A percentile compares a stretch with the other conserved stretches of the same genome.
These are phyloP conservation scores for Merops nubicus DNA, from an alignment of 2,113 vertebrate species.

Conservation along the genomic window DNA sequence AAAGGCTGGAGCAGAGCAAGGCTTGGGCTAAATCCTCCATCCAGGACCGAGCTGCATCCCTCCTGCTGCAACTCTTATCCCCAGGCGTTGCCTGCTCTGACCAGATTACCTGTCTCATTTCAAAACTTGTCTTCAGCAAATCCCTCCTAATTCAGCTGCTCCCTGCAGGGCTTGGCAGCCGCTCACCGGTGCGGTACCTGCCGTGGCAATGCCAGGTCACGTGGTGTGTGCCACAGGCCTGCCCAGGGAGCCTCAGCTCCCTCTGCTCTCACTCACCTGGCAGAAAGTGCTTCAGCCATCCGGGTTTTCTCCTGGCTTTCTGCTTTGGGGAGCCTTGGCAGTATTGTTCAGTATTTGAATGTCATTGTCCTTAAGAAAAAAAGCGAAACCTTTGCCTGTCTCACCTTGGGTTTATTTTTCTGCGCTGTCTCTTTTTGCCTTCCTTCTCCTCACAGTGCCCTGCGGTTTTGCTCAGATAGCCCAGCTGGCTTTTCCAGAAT, in stretches of 20 bases:
- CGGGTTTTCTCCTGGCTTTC: background rate
- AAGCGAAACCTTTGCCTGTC: background rate
- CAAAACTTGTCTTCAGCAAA: background rate
- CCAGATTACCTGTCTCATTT: background rate
- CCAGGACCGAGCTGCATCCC: background rate
- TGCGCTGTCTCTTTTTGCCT: background rate
- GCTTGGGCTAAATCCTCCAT: background rate
- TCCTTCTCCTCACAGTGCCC: background rate
- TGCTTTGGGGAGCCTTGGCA: background rate
- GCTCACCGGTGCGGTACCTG: background rate
- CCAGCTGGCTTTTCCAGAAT: background rate
- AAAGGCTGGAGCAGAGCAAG: background rate
- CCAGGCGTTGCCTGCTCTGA: background rate
- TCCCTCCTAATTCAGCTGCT: background rate
- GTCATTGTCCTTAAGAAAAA: background rate
- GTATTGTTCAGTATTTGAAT: background rate
- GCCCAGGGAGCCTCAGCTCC: background rate
- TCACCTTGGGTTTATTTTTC: background rate
- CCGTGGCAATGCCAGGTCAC: accelerated
- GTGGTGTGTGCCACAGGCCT: background rate
- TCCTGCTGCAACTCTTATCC: background rate
- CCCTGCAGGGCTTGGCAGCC: background rate
- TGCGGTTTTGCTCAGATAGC: background rate
- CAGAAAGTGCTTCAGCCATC: background rate
- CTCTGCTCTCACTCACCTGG: background rate